Percentiles rank a stretch among this genome's conserved stretches.
Evolutionary conservation across 1,140 invertebrate species (phyloP).

Genomic region (Ladona fulva): DNA sequence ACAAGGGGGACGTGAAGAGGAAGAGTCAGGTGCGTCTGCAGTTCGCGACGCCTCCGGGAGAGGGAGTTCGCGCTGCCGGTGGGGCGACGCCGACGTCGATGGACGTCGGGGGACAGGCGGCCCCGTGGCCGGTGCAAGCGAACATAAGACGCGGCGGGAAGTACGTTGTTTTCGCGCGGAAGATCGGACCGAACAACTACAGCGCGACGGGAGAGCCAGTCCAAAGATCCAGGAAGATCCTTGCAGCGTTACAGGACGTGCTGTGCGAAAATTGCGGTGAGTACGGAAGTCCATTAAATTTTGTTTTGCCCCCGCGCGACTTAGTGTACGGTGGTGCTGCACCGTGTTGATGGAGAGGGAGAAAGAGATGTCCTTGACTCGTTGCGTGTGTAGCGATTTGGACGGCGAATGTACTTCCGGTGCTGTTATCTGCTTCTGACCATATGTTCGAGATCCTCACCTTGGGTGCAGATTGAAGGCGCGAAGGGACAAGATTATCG

Average conservation of each 20-base stretch:
- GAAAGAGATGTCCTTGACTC: too few species aligned
- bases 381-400: too few species aligned
- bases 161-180: constrained; percentile 56
- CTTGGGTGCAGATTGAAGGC: too few species aligned
- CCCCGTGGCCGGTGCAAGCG: constrained; percentile 41
- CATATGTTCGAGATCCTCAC: too few species aligned
- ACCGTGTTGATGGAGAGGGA: too few species aligned
- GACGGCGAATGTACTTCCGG: too few species aligned
- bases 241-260: constrained; percentile 43
- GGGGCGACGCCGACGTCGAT: constrained; percentile 22
- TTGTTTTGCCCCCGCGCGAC: too few species aligned
- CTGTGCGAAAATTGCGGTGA: constrained; percentile 51
- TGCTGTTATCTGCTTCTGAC: too few species aligned
- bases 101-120: constrained; percentile 24
- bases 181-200: constrained; percentile 53
- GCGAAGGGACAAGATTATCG: too few species aligned
- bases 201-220: constrained; percentile 52
- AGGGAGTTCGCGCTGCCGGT: too few species aligned
- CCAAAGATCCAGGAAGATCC: constrained; percentile 41
- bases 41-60: constrained; percentile 34
- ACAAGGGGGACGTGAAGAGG: constrained; percentile 44
- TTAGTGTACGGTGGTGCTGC: too few species aligned
- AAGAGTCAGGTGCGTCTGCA: constrained; percentile 43
- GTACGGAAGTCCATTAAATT: constrained; percentile 29
- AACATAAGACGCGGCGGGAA: constrained; percentile 52